Base-by-base conservation (phyloP, 2,888 invertebrate species). In the Acanthococcus lagerstroemiae region DNA sequence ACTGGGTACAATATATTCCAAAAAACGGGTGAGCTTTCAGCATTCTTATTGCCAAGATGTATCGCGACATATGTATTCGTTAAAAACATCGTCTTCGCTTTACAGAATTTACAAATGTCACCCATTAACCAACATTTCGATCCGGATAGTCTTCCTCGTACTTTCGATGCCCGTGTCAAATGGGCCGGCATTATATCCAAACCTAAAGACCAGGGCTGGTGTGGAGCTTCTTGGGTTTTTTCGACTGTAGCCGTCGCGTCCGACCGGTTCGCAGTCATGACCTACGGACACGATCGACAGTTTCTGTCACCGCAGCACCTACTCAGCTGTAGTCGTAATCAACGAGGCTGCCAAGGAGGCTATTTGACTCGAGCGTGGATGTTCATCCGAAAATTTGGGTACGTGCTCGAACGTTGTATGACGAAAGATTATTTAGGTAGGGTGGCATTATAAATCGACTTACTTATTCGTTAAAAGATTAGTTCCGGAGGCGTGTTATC, bases 151-250 rank as follows among this genome's bases (percentile, higher is more conserved):
- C 77, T 91, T 69, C 92, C 91, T 0, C 74, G 74, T 15, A 73
- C 80, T 48, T 96, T 95, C 75, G 92, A 95, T 74, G 80, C 91
- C 0, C 78, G 88, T 15, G 75, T 78, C 0, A 81, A 82, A 58
- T 95, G 95, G 95, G 83, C 83, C 0, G 79, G 80, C 1, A 82
- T 81, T 71, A 86, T 95, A 58, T 83, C 87, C 0, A 83, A 81
- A 0, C 75, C 82, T n/a, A 72, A 75, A 44, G 81, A 83, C 70
- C 71, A 72, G 37, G 83, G 82, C 21, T 82, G 84, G 79, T 87
- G 95, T 74, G 95, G 89, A 0, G 84, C 94, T 0, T 95, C 94
- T 2, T 96, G 95, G 95, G 95, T 93, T 0, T 82, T 95, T 25
- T 88, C 92, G 0, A 88, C 94, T 0, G 86, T 87, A 12, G 83